These are phyloP conservation scores for Frankliniella intonsa DNA, from an alignment of 2,888 invertebrate genomes.

Conservation along the genomic window DNA sequence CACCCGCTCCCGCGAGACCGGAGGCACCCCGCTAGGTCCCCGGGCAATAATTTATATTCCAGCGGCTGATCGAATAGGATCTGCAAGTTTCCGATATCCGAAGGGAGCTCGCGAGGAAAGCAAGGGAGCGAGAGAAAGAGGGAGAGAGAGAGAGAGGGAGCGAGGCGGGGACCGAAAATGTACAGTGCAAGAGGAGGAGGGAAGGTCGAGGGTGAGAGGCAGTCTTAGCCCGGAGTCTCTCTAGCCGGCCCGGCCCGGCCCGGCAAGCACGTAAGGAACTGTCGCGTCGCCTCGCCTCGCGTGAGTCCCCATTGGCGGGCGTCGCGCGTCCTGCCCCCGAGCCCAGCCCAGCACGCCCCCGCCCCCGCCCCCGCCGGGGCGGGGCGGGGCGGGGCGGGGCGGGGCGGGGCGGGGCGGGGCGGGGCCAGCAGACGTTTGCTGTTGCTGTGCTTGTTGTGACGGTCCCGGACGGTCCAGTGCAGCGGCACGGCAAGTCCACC, in stretches of 20 bases:
- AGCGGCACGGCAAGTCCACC: neutral
- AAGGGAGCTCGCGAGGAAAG: neutral
- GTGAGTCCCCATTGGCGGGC: too few species aligned
- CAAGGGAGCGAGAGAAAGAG: neutral
- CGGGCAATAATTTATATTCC: conserved; percentile 25
- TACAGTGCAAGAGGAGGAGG: neutral
- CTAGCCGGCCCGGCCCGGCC: too few species aligned
- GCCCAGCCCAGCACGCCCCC: too few species aligned
- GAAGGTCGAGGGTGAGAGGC: too few species aligned
- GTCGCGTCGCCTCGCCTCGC: too few species aligned
- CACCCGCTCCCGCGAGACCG: neutral
- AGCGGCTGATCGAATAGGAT: conserved; percentile 26
- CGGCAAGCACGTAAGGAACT: too few species aligned
- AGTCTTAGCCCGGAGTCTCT: too few species aligned
- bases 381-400: too few species aligned
- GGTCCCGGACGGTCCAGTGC: neutral
- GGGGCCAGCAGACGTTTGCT: neutral
- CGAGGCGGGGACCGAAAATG: neutral
- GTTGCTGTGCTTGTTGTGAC: neutral
- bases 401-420: too few species aligned
- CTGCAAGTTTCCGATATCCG: conserved; percentile 22
- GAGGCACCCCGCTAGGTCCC: neutral
- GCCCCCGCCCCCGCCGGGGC: too few species aligned
- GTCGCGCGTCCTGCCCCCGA: too few species aligned
- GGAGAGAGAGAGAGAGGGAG: neutral